Evolutionary conservation across 2,113 vertebrate genomes (phyloP).

Genomic region (Otocyon megalotis): DNA sequence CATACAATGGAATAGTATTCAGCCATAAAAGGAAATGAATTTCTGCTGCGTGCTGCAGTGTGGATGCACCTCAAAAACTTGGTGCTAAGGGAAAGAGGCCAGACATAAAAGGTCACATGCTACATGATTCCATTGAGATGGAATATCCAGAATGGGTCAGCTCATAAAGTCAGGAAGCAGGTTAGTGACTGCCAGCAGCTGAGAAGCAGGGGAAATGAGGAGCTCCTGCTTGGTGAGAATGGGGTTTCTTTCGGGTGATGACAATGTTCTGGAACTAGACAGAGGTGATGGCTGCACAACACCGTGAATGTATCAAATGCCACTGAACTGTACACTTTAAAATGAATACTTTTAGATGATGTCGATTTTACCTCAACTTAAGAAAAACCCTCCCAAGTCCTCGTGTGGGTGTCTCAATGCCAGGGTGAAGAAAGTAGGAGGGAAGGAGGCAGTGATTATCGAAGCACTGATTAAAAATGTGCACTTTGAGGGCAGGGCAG

Average conservation of each 20-base stretch:
- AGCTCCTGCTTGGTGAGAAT: fast-evolving
- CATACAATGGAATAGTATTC: not conserved
- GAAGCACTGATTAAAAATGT: constrained; percentile 50
- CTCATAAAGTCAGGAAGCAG: not conserved
- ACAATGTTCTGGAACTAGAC: not conserved
- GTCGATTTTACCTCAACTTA: not conserved
- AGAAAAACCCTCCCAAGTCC: not conserved
- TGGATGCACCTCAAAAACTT: not conserved
- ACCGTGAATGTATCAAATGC: not conserved
- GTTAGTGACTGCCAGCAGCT: too few species aligned
- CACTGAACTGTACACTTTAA: not conserved
- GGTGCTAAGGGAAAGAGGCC: not conserved
- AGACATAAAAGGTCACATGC: not conserved
- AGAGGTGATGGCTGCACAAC: not conserved
- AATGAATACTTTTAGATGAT: not conserved
- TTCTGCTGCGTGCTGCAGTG: fast-evolving
- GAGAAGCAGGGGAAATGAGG: not conserved
- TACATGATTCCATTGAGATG: not conserved
- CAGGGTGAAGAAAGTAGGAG: not conserved
- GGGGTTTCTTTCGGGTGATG: not conserved
- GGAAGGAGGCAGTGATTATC: not conserved
- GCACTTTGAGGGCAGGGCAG: constrained; percentile 18
- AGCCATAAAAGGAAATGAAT: not conserved
- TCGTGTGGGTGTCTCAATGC: not conserved
- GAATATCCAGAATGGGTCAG: not conserved